Conservation (phyloP, 2,797 vertebrate species). For the Tadarida brasiliensis region DNA sequence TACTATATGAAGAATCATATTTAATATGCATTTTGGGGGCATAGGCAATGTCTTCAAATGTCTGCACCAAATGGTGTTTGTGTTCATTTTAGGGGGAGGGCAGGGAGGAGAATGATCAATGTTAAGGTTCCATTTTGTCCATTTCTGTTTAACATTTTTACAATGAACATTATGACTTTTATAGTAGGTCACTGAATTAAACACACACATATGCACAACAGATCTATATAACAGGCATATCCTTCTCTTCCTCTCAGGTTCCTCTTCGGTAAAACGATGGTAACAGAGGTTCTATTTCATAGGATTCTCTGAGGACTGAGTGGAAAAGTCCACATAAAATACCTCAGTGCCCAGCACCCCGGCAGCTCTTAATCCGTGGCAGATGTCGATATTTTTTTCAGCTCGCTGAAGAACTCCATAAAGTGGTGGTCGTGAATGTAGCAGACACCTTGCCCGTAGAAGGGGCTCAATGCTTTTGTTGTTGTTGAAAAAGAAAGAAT, state of each 20-base stretch:
- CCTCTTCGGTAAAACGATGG: background rate
- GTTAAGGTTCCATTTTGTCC: background rate
- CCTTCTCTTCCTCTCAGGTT: background rate
- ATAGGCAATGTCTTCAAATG: background rate
- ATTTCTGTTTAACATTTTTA: slow-evolving; percentile 18
- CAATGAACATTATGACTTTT: background rate
- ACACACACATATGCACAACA: background rate
- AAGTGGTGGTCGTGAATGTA: background rate
- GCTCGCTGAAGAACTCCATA: background rate
- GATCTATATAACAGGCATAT: background rate
- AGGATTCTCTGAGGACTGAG: background rate
- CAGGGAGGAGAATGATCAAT: background rate
- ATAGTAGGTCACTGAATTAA: background rate
- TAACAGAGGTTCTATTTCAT: background rate
- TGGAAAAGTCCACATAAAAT: background rate
- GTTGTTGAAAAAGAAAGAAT: background rate
- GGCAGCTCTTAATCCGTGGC: background rate
- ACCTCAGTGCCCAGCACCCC: accelerated
- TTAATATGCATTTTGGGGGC: background rate
- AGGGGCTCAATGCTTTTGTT: background rate
- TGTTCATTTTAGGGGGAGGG: background rate
- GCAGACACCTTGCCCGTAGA: too few species aligned
- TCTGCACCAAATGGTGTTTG: background rate
- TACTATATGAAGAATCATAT: background rate
- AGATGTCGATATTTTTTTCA: background rate